Base-by-base conservation (phyloP, 2,797 vertebrate genomes). In the Xerus rutilus region DNA sequence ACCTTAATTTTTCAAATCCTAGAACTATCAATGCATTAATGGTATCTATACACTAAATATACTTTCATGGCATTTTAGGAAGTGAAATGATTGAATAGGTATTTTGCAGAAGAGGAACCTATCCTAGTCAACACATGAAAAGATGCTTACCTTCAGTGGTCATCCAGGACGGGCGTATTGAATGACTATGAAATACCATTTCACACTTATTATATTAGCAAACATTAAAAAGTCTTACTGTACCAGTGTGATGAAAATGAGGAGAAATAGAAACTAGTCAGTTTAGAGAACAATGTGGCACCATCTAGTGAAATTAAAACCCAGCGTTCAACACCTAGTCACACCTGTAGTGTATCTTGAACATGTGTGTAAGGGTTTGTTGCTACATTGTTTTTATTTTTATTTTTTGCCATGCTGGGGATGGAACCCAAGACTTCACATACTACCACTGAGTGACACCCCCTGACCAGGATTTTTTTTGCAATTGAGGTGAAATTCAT, bases 181-280 rank as follows among this genome's bases (percentile, higher is more conserved):
- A 86, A 93, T 91, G 89, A 89, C 89, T 91, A 32, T 83, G 76
- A 95, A 93, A 89, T 91, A 85, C 7, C 73, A 95, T 84, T 95
- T 96, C 91, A 94, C n/a, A 83, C 25, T 86, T 79, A 81, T 35
- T 84, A 70, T 82, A 39, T 74, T 64, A 95, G 91, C 86, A 86
- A 52, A 83, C 73, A 74, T 77, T 81, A 67, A 87, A 67, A 45
- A 62, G 20, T 52, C 69, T 82, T 78, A 59, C 35, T 39, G 32
- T 84, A 39, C 21, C 67, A 54, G 62, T 77, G 35, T 54, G 78
- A 86, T 89, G 59, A 79, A 94, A 88, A 83, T 45, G 73, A 94
- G n/a, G 39, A 64, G 54, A 82, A 20, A 32, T 30, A n/a, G 69
- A 43, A 85, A 77, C 67, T 54, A 6, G 3, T 20, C 18, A 7